These are phyloP conservation scores for Tarsius wallacei DNA, from an alignment of 2,797 vertebrate species.

Conservation along the genomic window DNA sequence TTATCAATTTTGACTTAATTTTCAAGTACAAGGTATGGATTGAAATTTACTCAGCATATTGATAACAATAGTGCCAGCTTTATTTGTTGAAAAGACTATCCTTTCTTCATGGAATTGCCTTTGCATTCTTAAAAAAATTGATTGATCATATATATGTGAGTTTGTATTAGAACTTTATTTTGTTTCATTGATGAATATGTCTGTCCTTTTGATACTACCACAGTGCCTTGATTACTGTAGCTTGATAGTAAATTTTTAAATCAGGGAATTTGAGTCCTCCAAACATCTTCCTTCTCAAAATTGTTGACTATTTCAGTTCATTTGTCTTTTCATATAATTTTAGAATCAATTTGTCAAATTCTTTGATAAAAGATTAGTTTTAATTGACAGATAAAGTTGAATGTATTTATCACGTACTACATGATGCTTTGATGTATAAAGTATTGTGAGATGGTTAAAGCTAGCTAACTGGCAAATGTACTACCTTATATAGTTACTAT, in stretches of 20 bases:
- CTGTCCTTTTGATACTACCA: background rate
- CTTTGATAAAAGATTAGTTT: background rate
- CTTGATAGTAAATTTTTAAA: background rate
- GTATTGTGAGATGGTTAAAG: background rate
- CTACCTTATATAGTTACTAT: background rate
- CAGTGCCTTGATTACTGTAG: background rate
- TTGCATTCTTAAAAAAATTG: background rate
- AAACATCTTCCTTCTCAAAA: constrained; percentile 12
- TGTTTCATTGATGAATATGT: background rate
- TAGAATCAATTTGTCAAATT: background rate
- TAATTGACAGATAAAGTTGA: background rate
- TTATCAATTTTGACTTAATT: background rate
- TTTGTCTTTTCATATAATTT: background rate
- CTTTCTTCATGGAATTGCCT: background rate
- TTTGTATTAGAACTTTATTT: background rate
- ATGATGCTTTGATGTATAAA: background rate
- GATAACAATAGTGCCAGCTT: background rate
- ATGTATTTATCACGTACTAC: background rate
- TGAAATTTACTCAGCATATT: background rate
- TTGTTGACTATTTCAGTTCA: background rate
- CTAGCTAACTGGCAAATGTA: background rate
- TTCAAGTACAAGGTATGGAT: background rate
- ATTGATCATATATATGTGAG: background rate
- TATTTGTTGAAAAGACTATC: background rate
- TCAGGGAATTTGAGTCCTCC: background rate